Evolutionary conservation across 2,113 vertebrate species (phyloP), one percentile per base, ranked within the genome.

Genomic region (Phodopus roborovskii): DNA sequence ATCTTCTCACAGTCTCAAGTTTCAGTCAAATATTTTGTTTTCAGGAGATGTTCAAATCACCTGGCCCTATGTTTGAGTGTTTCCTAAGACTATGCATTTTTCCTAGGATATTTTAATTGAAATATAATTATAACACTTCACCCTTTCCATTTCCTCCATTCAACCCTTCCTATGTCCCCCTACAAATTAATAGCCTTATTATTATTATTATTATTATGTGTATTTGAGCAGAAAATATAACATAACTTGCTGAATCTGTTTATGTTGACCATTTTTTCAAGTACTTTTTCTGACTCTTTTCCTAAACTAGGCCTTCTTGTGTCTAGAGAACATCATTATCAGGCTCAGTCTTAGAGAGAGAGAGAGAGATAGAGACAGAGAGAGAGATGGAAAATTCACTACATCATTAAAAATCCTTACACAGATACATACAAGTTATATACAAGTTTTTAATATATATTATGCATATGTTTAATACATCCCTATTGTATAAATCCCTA

Each of bases 1-100:
- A 36, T 48, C 79, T 83, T 88, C 30, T 95, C 53, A 90, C 1
- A 66, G 64, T 83, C 64, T 68, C 73, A 96, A 97, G 85, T 64
- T 39, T 36, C 3, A 68, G 3, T 66, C 13, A 24, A 71, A n/a
- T 26, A 39, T 7, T 2, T 70, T 53, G 15, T 39, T 50, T 93
- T 86, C 42, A 56, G 28, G 39, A 64, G n/a, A 20, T 66, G 22
- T 26, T 2, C 5, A 85, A 75, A 79, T n/a, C 33, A 36, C 28
- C 48, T 39, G 36, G 26, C 9, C 45, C 42, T 11, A 22, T 93
- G 42, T 64, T 89, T 94, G 30, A 79, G 16, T 58, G 7, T 60
- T 42, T 28, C 13, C 12, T n/a, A 22, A 22, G 48, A 22, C 10
- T 56, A 22, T 22, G 15, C 33, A 28, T 62, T 26, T 82, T 82